These are phyloP conservation scores for Drosophila austrosaltans DNA, from an alignment of 2,888 invertebrate species.

Conservation along the genomic window DNA sequence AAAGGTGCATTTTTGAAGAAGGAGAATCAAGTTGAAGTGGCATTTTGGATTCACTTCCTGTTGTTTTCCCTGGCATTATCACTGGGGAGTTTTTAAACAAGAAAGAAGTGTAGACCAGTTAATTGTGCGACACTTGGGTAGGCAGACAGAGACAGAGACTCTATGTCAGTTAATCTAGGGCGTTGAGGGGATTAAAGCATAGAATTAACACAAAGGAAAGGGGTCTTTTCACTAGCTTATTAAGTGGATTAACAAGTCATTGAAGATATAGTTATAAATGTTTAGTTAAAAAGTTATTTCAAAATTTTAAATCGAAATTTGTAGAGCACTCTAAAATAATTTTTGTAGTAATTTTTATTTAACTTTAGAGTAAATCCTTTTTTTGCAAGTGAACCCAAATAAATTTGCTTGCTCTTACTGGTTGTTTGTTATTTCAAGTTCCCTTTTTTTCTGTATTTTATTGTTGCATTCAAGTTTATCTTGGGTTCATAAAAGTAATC, in stretches of 20 bases:
- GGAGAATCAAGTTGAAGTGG: slow-evolving; percentile 19
- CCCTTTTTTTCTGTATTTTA: too few species aligned
- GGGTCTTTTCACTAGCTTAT: background rate
- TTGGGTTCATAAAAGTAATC: slow-evolving; percentile 50
- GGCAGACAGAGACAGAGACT: background rate
- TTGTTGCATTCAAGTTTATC: slow-evolving; percentile 19
- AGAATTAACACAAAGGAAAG: background rate
- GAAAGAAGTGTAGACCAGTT: slow-evolving; percentile 45
- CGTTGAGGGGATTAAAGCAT: slow-evolving; percentile 18
- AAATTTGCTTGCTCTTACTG: background rate
- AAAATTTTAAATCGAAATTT: background rate
- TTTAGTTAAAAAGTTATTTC: too few species aligned
- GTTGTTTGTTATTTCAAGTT: background rate
- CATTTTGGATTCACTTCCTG: slow-evolving; percentile 21
- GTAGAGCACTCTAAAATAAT: background rate
- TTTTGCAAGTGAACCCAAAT: background rate
- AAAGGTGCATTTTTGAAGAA: slow-evolving; percentile 59
- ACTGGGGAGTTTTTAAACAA: slow-evolving; percentile 69
- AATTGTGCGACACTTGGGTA: slow-evolving; percentile 65
- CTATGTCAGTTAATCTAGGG: slow-evolving; percentile 48
- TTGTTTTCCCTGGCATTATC: slow-evolving; percentile 35
- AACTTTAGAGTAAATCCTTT: background rate
- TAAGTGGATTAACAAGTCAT: background rate
- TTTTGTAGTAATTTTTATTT: background rate
- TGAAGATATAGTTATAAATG: background rate